These are phyloP conservation scores for Phodopus roborovskii DNA, from an alignment of 2,113 vertebrate genomes.

Conservation along the genomic window DNA sequence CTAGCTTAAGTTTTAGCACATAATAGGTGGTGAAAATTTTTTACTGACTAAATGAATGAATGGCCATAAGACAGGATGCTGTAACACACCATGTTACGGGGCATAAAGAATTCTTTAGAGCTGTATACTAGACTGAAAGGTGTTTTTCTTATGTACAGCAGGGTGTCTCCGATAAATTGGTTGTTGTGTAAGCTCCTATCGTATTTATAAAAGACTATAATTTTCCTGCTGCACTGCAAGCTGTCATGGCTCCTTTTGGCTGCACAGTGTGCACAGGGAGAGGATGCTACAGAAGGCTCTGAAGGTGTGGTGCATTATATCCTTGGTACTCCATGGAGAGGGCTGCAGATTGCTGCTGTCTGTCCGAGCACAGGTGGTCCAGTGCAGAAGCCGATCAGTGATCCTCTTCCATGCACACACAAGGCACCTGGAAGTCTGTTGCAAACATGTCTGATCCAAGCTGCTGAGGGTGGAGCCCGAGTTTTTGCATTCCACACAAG, in stretches of 20 bases:
- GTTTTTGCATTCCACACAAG: not conserved
- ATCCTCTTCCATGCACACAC: rapidly evolving
- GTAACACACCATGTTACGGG: not conserved
- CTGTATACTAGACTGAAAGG: not conserved
- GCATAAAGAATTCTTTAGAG: not conserved
- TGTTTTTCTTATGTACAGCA: not conserved
- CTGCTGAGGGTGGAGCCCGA: not conserved
- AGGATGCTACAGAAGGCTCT: not conserved
- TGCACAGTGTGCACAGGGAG: not conserved
- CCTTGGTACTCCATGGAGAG: not conserved
- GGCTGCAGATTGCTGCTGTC: not conserved
- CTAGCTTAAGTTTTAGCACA: not conserved
- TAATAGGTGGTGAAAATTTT: not conserved
- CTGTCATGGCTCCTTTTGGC: not conserved
- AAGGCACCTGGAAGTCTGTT: not conserved
- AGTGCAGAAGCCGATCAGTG: not conserved
- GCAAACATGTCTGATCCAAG: not conserved
- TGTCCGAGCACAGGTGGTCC: too few species aligned
- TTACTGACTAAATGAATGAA: not conserved
- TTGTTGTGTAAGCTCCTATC: constrained; percentile 22
- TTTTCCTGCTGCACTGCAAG: not conserved
- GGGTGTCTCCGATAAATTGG: not conserved
- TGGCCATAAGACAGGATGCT: not conserved
- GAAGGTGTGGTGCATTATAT: too few species aligned
- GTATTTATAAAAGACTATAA: not conserved